These are phyloP conservation scores for Pogonus chalceus DNA, from an alignment of 1,140 invertebrate species.

Conservation along the genomic window DNA sequence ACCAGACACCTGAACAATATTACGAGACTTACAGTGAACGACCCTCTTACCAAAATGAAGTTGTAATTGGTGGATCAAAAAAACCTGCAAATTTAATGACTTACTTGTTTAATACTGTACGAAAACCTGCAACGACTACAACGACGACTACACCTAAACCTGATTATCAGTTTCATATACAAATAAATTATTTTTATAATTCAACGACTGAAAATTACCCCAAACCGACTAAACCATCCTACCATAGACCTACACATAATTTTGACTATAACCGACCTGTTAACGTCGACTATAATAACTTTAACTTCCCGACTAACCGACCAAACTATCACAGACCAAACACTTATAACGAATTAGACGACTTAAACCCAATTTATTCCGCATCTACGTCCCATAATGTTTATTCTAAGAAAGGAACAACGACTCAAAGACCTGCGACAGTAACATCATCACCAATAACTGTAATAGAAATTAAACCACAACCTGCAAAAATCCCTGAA, in stretches of 20 bases:
- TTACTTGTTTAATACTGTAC: neutral
- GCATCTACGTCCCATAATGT: neutral
- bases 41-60: neutral
- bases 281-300: neutral
- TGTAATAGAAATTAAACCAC: neutral
- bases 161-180: neutral
- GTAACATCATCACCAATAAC: neutral
- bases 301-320: neutral
- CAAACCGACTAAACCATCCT: neutral
- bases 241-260: neutral
- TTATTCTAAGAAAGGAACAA: neutral
- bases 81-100: neutral
- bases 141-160: neutral
- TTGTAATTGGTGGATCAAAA: neutral
- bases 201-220: neutral
- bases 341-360: neutral
- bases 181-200: constrained; percentile 4
- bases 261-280: neutral
- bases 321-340: neutral
- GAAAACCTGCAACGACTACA: neutral
- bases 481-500: neutral
- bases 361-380: neutral
- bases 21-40: constrained; percentile 8
- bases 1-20: too few species aligned
- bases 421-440: neutral